Evolutionary conservation across 2,888 invertebrate genomes (phyloP).

Genomic region (Cabera pusaria): DNA sequence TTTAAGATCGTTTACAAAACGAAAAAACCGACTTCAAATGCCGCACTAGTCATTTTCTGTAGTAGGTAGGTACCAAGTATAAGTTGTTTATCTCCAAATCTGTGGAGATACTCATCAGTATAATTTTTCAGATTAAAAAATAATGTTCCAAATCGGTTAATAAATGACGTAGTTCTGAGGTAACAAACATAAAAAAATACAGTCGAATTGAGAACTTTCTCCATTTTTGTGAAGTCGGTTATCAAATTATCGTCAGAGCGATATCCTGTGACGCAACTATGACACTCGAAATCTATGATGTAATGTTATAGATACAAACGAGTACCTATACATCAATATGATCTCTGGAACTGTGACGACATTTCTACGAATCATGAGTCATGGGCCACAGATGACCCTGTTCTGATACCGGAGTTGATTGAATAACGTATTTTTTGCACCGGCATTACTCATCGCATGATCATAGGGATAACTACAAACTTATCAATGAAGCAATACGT

Average conservation of each 20-base stretch:
- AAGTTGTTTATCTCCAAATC: too few species aligned
- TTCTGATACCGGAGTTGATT: constrained; percentile 40
- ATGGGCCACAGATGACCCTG: constrained; percentile 55
- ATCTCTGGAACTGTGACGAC: constrained; percentile 69
- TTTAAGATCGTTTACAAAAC: too few species aligned
- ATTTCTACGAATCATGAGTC: constrained; percentile 67
- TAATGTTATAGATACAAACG: constrained; percentile 38
- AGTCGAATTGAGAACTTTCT: too few species aligned
- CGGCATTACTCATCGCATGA: constrained; percentile 64
- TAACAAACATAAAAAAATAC: too few species aligned
- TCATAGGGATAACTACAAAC: constrained; percentile 49
- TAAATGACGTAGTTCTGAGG: too few species aligned
- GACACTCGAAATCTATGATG: constrained; percentile 49
- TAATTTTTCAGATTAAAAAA: too few species aligned
- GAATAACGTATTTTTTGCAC: constrained; percentile 59
- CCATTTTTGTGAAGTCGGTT: too few species aligned
- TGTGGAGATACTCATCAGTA: too few species aligned
- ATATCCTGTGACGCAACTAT: constrained; percentile 48
- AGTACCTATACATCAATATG: constrained; percentile 29
- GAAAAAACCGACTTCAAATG: too few species aligned
- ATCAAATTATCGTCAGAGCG: constrained; percentile 14
- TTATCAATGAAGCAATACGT: constrained; percentile 60
- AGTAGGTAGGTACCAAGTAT: too few species aligned
- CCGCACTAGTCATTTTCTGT: too few species aligned
- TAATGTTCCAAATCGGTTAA: too few species aligned